Evolutionary conservation across 2,113 vertebrate genomes (phyloP).

Genomic region (Petrocephalus zakoni): DNA sequence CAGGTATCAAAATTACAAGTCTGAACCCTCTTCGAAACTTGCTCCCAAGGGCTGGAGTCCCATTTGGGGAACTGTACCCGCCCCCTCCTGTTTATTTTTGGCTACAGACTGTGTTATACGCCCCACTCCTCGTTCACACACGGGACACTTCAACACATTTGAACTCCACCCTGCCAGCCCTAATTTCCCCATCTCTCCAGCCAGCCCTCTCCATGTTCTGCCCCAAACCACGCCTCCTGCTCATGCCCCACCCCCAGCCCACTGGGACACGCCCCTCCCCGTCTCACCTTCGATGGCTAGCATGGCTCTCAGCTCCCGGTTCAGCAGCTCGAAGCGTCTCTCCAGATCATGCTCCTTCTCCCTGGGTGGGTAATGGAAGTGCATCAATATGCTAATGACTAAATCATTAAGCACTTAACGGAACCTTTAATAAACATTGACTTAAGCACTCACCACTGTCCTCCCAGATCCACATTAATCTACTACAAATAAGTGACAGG

Average conservation of each 20-base stretch:
- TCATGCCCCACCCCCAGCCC: background rate
- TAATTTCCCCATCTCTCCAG: background rate
- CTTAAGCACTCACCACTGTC: conserved; percentile 75
- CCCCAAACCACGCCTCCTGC: background rate
- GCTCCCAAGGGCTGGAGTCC: no score
- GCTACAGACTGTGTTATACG: no score
- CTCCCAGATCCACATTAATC: conserved; percentile 89
- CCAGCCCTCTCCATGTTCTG: background rate
- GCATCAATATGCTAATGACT: conserved; percentile 99
- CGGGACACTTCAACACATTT: background rate
- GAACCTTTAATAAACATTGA: conserved; percentile 93
- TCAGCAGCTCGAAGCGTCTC: conserved; percentile 93
- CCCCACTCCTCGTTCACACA: background rate
- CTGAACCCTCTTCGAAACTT: background rate
- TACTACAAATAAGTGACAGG: conserved; percentile 94
- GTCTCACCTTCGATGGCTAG: conserved; percentile 91
- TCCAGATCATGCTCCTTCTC: conserved; percentile 99
- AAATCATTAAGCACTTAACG: conserved; percentile 99
- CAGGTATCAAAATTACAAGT: background rate
- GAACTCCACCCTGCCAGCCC: background rate
- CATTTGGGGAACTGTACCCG: no score
- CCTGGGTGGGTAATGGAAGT: conserved; percentile 93
- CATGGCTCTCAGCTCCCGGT: conserved; percentile 94
- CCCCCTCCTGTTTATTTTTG: no score
- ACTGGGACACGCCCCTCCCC: background rate